Evolutionary conservation across 2,797 vertebrate genomes (phyloP).

Genomic region (Poliocrania exsul): DNA sequence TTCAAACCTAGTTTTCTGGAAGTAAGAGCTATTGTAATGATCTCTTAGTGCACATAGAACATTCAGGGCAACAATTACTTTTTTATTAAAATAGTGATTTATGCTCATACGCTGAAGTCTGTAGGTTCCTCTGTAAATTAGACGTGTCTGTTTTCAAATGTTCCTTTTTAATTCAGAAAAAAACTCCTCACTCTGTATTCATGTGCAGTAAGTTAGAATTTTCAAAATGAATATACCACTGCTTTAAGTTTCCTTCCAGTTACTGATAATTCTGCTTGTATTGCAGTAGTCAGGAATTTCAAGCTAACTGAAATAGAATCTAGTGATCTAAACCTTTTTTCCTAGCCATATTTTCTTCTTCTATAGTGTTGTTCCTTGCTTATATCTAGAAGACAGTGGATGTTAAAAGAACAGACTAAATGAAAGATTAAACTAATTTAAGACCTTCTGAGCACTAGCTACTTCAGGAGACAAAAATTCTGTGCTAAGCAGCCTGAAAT

Average conservation of each 20-base stretch:
- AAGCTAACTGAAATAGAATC: background rate
- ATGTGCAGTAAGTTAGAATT: background rate
- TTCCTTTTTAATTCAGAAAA: background rate
- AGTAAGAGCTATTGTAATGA: background rate
- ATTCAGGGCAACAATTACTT: background rate
- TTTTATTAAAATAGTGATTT: background rate
- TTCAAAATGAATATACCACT: background rate
- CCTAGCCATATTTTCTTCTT: background rate
- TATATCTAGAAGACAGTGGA: background rate
- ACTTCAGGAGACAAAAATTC: background rate
- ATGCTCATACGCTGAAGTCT: background rate
- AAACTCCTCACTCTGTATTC: background rate
- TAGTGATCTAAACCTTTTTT: background rate
- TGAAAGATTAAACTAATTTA: constrained; percentile 6
- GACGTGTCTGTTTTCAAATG: background rate
- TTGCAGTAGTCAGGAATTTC: background rate
- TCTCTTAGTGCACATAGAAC: background rate
- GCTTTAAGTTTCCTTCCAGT: background rate
- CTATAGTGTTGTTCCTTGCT: background rate
- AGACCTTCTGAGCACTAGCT: background rate
- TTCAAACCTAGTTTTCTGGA: background rate
- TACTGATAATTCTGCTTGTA: background rate
- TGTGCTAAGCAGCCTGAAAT: constrained; percentile 1
- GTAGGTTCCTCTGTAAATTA: background rate
- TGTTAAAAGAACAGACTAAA: background rate